Percentiles rank a stretch among this genome's conserved stretches.
Evolutionary conservation across 2,888 invertebrate genomes (phyloP).

Genomic region (Philonicus albiceps): DNA sequence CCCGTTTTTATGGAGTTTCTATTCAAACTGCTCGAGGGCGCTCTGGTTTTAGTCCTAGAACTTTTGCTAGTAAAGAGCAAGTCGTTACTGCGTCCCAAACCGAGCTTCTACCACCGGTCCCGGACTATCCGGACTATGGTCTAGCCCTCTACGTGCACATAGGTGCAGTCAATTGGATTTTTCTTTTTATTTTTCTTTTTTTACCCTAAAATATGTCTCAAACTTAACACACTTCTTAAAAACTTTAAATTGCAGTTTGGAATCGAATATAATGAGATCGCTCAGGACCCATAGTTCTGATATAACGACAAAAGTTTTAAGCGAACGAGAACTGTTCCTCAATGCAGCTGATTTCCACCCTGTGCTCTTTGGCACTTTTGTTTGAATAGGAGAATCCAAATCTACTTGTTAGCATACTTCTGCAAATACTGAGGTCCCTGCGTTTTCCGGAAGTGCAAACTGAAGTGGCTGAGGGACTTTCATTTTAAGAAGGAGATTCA

Average conservation of each 20-base stretch:
- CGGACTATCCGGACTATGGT: neutral
- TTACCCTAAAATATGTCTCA: neutral
- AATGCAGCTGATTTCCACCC: neutral
- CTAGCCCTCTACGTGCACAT: neutral
- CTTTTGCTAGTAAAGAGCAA: neutral
- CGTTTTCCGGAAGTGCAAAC: neutral
- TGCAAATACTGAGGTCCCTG: neutral
- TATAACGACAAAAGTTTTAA: neutral
- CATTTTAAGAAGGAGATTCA: neutral
- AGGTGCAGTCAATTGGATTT: neutral
- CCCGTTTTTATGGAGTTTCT: neutral
- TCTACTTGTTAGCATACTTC: neutral
- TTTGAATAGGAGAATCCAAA: neutral
- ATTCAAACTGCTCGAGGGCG: conserved; percentile 1
- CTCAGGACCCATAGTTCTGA: neutral
- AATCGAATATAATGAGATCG: neutral
- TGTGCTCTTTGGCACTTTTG: neutral
- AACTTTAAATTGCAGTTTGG: neutral
- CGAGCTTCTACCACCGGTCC: neutral
- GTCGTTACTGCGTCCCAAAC: neutral
- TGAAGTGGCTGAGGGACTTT: neutral
- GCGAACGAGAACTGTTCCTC: neutral
- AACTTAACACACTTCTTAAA: neutral
- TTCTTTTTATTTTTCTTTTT: neutral
- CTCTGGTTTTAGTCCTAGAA: neutral